These are phyloP conservation scores for Pachydiplax longipennis DNA, from an alignment of 2,888 invertebrate species.

Conservation along the genomic window DNA sequence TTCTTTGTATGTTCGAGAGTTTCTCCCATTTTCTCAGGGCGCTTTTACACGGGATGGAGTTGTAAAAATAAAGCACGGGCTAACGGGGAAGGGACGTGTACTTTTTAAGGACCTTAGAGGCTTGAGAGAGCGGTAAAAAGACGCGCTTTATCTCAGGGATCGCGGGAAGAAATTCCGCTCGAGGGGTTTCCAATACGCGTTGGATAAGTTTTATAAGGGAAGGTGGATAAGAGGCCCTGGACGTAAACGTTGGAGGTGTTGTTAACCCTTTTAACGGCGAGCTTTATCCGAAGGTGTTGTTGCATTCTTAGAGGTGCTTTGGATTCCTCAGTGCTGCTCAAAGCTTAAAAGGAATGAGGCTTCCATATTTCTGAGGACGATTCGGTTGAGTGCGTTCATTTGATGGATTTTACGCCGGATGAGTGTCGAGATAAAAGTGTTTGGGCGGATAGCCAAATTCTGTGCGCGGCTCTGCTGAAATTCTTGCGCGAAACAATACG, in stretches of 20 bases:
- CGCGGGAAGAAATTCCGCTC: not conserved
- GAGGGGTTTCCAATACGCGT: not conserved
- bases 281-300: not conserved
- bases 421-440: too few relatives aligned
- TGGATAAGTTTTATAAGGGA: not conserved
- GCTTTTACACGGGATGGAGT: not conserved
- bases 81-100: not conserved
- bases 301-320: not conserved
- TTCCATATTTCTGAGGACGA: too few relatives aligned
- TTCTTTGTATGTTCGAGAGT: not conserved
- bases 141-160: not conserved
- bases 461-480: too few relatives aligned
- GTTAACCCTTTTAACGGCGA: not conserved
- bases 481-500: too few relatives aligned
- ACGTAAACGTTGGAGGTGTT: not conserved
- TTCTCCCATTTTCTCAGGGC: not conserved
- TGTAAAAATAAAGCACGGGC: not conserved
- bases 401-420: too few relatives aligned
- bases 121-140: not conserved
- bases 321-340: not conserved
- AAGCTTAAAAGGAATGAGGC: too few relatives aligned
- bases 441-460: too few relatives aligned
- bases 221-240: not conserved
- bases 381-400: too few relatives aligned
- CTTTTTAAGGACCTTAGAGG: not conserved